Conservation (phyloP, 53 echinoderm and acorn worm genomes). For the Patiria pectinifera region DNA sequence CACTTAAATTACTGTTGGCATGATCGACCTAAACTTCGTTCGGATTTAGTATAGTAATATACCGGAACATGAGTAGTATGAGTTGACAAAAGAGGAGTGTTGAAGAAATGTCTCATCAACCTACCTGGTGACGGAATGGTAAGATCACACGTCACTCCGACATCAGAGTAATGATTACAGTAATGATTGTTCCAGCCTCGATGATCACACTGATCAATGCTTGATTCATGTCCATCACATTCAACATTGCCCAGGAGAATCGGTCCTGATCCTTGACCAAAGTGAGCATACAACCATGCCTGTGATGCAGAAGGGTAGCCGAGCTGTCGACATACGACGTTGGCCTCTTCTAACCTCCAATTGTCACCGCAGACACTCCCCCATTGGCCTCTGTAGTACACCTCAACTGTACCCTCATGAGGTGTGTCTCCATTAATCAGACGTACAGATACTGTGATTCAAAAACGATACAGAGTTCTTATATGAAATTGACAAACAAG, state of each 20-base stretch:
- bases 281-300: background rate
- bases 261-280: slow-evolving; percentile 9
- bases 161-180: slow-evolving; percentile 58
- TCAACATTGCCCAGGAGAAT: background rate
- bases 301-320: slow-evolving; percentile 21
- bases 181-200: slow-evolving; percentile 16
- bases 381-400: background rate
- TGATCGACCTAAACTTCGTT: too few species aligned
- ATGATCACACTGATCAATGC: slow-evolving; percentile 31
- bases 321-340: slow-evolving; percentile 31
- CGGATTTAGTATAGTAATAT: too few species aligned
- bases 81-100: background rate
- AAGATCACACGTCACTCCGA: slow-evolving; percentile 34
- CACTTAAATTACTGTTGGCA: too few species aligned
- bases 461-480: background rate
- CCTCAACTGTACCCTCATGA: background rate
- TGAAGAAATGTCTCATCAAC: background rate
- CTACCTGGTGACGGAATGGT: background rate
- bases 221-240: slow-evolving; percentile 1
- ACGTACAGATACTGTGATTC: background rate
- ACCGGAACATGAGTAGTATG: too few species aligned
- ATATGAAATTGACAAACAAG: too few species aligned
- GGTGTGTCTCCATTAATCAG: background rate
- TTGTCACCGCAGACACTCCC: background rate
- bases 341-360: background rate